These are phyloP conservation scores for Xestia xanthographa DNA, from an alignment of 2,888 invertebrate genomes.

Conservation along the genomic window DNA sequence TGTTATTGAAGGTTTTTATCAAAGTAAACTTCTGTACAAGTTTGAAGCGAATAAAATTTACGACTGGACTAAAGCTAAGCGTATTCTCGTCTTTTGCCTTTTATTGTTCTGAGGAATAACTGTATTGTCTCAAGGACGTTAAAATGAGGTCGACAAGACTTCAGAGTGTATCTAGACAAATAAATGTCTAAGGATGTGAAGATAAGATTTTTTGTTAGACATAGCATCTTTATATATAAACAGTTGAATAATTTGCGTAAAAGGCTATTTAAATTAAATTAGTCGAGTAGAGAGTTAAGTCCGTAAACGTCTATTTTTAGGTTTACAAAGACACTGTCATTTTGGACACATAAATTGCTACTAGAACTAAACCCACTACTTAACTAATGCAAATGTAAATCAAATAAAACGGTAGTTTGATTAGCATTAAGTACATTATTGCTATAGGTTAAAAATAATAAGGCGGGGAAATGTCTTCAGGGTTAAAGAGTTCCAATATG, in stretches of 20 bases:
- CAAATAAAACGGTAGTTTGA: neutral
- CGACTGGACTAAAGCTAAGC: slow-evolving; percentile 20
- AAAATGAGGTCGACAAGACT: slow-evolving; percentile 31
- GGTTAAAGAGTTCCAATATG: too few species aligned
- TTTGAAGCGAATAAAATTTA: slow-evolving; percentile 30
- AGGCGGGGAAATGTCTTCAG: too few species aligned
- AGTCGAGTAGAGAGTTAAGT: neutral
- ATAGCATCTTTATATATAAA: neutral
- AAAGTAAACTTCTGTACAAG: slow-evolving; percentile 14
- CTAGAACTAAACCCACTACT: neutral
- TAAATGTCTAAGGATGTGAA: slow-evolving; percentile 2
- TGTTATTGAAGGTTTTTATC: neutral
- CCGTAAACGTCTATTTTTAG: neutral
- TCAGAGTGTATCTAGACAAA: slow-evolving; percentile 7
- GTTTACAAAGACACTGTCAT: neutral
- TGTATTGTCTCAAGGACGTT: slow-evolving; percentile 46
- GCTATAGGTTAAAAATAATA: too few species aligned
- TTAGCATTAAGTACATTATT: too few species aligned
- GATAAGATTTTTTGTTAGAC: slow-evolving; percentile 1
- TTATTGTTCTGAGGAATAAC: slow-evolving; percentile 44
- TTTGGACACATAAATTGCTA: neutral
- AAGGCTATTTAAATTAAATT: neutral
- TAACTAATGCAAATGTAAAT: neutral
- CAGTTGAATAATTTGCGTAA: neutral
- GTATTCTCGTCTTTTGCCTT: slow-evolving; percentile 27